phyloP scores from a whole-genome alignment of 2,888 invertebrate genomes.

The Dolomedes plantarius region DNA sequence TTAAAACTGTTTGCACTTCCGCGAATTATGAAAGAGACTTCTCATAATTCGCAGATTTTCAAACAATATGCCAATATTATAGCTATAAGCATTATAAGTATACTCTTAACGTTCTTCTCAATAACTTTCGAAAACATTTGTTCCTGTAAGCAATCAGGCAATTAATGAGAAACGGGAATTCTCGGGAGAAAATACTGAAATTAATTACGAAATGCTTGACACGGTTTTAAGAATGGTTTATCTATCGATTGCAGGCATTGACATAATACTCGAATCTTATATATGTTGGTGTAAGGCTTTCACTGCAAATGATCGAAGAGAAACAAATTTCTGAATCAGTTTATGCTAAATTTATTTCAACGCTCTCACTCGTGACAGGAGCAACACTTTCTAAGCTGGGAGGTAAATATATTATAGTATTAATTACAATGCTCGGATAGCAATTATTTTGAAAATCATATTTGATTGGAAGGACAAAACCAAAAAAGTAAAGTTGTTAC shows the following conservation, averaged over 20 bases:
- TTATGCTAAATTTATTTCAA: no score
- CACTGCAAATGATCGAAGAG: background rate
- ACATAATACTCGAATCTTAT: background rate
- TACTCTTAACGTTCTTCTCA: background rate
- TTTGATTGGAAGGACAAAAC: no score
- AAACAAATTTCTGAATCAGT: background rate
- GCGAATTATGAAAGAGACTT: background rate
- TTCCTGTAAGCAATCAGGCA: slow-evolving; percentile 1
- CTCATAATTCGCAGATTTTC: background rate
- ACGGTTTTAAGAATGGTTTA: slow-evolving; percentile 2
- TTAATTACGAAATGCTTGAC: slow-evolving; percentile 2
- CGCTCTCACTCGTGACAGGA: no score
- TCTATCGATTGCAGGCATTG: background rate
- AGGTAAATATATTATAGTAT: no score
- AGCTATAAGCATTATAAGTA: background rate
- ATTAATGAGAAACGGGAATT: background rate
- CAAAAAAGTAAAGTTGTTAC: no score
- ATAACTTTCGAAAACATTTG: background rate
- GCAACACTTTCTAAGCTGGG: no score
- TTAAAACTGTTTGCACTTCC: no score
- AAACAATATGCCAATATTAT: background rate
- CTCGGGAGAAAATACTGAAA: background rate
- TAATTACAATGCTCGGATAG: no score
- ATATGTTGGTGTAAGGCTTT: background rate
- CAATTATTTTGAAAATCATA: no score